Evolutionary conservation across 1,140 invertebrate species (phyloP), one percentile per base, ranked within the genome.

Genomic region (Bombus terrestris): DNA sequence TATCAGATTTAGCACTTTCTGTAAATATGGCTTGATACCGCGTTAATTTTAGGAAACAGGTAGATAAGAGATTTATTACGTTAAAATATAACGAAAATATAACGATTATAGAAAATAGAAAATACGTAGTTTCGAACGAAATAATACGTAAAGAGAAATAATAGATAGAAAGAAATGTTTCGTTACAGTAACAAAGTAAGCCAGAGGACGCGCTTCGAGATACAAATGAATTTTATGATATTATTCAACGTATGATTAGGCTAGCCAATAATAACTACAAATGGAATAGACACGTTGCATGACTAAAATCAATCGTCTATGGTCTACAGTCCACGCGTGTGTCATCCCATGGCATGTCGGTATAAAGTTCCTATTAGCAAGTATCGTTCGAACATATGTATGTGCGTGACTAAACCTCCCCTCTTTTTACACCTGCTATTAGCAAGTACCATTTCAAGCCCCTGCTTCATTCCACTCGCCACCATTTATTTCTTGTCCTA

Each of bases 381-480:
- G 78, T 74, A 85, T 75, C 84, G 47, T 64, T 73, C 39, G 82
- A 85, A 80, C 83, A 80, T 75, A 84, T 72, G 86, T 90, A 84
- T 62, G 86, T 90, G 90, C 88, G 85, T 91, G 90, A 90, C 90
- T 83, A 57, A 85, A 37, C 62, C 28, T 74, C 74, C 66, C 69
- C 73, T 39, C 5, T 37, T 62, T 76, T 71, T 87, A 18, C 75
- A 81, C 76, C 77, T 79, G 71, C 62, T 80, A 80, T 87, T 87
- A 81, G 47, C 64, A 74, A 71, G 68, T 86, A 79, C 64, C 84
- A 81, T 22, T 88, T 77, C 57, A 83, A 78, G 75, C 62, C 80
- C 80, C 83, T 84, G 71, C 72, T 86, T 88, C 74, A 18, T 66
- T 79, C 59, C 47, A 47, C 64, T 41, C 66, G 53, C 69, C 81